A percentile compares a stretch with the other conserved stretches of the same genome.
Evolutionary conservation across 2,888 invertebrate species (phyloP).

Genomic region (Carcina quercana): DNA sequence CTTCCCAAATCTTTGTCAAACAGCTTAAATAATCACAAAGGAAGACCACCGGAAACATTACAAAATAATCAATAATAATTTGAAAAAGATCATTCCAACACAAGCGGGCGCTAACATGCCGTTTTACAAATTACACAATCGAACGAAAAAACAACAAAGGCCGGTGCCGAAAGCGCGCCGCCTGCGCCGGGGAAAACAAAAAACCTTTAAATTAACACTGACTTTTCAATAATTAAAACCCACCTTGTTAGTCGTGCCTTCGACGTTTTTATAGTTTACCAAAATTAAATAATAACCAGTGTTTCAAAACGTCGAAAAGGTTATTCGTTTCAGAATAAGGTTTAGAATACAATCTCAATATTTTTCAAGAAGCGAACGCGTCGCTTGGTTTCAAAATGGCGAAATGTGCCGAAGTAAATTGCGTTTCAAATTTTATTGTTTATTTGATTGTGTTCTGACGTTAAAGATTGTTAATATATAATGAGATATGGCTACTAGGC

Average conservation of each 20-base stretch:
- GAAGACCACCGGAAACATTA: constrained; percentile 44
- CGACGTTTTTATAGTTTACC: constrained; percentile 42
- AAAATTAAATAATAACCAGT: constrained; percentile 14
- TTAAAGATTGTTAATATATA: constrained; percentile 9
- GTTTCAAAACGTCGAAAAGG: constrained; percentile 1
- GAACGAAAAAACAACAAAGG: constrained; percentile 41
- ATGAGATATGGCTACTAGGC: constrained; percentile 15
- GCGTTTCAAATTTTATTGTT: constrained; percentile 55
- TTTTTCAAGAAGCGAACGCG: constrained; percentile 5
- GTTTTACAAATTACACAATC: constrained; percentile 68
- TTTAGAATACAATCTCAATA: too few species aligned
- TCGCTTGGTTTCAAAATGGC: constrained; percentile 15
- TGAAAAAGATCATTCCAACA: constrained; percentile 40
- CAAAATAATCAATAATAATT: constrained; percentile 54
- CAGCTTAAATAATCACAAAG: constrained; percentile 19
- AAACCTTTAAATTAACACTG: constrained; percentile 65
- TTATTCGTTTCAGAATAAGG: constrained; percentile 14
- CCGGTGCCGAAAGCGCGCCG: constrained; percentile 53
- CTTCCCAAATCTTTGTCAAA: too few species aligned
- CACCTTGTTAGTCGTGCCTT: constrained; percentile 57
- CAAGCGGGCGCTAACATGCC: constrained; percentile 65
- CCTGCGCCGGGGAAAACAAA: constrained; percentile 35
- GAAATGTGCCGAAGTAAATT: constrained; percentile 49
- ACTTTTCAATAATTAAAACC: constrained; percentile 66
- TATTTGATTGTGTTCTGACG: constrained; percentile 46